These are phyloP conservation scores for Telmatochromis bifrenatus DNA, from an alignment of 2,113 vertebrate genomes.

Conservation along the genomic window DNA sequence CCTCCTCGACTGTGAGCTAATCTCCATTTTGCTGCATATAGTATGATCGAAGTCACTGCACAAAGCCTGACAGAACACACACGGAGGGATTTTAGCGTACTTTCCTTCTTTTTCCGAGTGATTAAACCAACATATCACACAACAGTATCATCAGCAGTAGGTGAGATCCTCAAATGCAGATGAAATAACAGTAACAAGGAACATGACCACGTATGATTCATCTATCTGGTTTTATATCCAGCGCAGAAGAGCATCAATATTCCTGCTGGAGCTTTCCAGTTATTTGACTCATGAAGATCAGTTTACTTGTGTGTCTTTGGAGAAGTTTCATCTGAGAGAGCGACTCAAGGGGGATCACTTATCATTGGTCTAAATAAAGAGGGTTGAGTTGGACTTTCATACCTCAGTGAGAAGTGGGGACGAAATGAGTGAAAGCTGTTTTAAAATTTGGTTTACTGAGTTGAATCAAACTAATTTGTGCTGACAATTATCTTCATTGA, in stretches of 20 bases:
- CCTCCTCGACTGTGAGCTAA: background rate
- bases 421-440: background rate
- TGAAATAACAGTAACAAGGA: background rate
- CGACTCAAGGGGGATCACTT: background rate
- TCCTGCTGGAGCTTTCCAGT: background rate
- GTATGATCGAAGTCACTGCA: background rate
- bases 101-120: background rate
- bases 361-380: background rate
- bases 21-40: background rate
- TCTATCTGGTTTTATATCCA: background rate
- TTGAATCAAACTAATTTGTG: background rate
- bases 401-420: background rate
- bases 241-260: background rate
- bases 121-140: background rate
- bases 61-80: background rate
- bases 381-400: background rate
- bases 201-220: background rate
- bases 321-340: background rate
- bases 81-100: background rate
- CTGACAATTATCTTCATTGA: background rate
- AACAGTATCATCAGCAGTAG: background rate
- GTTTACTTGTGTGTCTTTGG: background rate
- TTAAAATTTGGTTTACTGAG: background rate
- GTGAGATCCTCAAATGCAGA: background rate
- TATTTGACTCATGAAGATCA: background rate